Evolutionary conservation across 2,797 vertebrate species (phyloP), one percentile per base, ranked within the genome.

Genomic region (Chromobotia macracanthus): DNA sequence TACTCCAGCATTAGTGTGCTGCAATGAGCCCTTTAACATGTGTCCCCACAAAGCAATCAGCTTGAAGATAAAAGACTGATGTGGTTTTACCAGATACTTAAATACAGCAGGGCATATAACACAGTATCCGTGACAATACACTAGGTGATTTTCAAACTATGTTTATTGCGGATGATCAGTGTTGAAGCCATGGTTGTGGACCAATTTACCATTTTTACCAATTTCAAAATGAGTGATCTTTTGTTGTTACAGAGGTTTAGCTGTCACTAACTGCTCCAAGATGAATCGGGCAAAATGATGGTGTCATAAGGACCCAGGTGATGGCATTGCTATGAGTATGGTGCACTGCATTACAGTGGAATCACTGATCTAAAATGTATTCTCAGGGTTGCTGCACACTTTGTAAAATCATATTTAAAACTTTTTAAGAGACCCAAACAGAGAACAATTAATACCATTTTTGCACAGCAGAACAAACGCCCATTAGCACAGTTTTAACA

Each of bases 1-100:
- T 87, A 80, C 87, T 84, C 25, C 83, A 80, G 85, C 48, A 85
- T 71, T 68, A 82, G 71, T 80, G 55, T 80, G 75, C 86, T 77
- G 67, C 72, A 74, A 65, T 76, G 53, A 81, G 69, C 58, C 55
- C 60, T 82, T 44, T 50, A 53, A 58, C 70, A 65, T 41, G 75
- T 80, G 60, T 18, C 60, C 50, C 61, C 53, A 83, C 55, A 68
- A 71, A 81, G 77, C 67, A 68, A 31, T 56, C 16, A 8, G 50
- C 58, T 75, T 31, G 66, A 71, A 82, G 68, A 56, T 51, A 44
- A 63, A 35, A 78, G 48, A 25, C 44, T 53, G 76, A 70, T 31
- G 58, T 71, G 50, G 28, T 60, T 48, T 61, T 77, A 61, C 55
- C 46, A 69, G n/a, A 12, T 10, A 56, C 19, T 61, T 23, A 61